Evolutionary conservation across 37 sponge, comb jelly and placozoan genomes (phyloP), one percentile per base, ranked within the genome.

Genomic region (Bolinopsis microptera): DNA sequence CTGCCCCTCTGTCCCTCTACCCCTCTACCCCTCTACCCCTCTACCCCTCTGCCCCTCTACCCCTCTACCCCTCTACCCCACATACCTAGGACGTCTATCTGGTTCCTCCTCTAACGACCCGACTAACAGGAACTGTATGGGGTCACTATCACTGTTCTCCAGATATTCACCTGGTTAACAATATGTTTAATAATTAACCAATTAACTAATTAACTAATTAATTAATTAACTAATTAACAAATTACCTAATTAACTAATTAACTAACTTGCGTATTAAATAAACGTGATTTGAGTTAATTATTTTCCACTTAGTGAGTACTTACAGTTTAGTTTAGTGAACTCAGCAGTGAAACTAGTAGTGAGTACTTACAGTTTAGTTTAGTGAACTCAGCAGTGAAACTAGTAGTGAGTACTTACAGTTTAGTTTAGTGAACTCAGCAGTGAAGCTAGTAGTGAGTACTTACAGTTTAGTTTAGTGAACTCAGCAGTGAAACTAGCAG

Each of bases 131-230:
- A 80, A 80, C 34, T 24, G 30, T 24, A 80, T 34, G 37, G 82
- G 38, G 22, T 80, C 82, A 80, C 32, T 21, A 22, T 80, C 82
- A 80, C 82, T 80, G 38, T 80, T 31, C 37, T 80, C 82, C 34
- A 80, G 38, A 33, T 80, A 80, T 36, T 80, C 82, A 26, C 74
- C 74, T 70, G 74, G 61, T n/a, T n/a, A n/a, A n/a, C n/a, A n/a
- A n/a, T n/a, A n/a, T n/a, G n/a, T n/a, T n/a, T n/a, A n/a, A n/a
- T n/a, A n/a, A n/a, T n/a, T n/a, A n/a, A n/a, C n/a, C n/a, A n/a
- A n/a, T n/a, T n/a, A n/a, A n/a, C n/a, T n/a, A n/a, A n/a, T n/a
- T n/a, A n/a, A n/a, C n/a, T n/a, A n/a, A n/a, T n/a, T n/a, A n/a
- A n/a, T n/a, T n/a, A n/a, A n/a, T n/a, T n/a, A n/a, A n/a, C n/a